Conservation (phyloP, 2,888 invertebrate genomes). For the Cataglyphis livida region DNA sequence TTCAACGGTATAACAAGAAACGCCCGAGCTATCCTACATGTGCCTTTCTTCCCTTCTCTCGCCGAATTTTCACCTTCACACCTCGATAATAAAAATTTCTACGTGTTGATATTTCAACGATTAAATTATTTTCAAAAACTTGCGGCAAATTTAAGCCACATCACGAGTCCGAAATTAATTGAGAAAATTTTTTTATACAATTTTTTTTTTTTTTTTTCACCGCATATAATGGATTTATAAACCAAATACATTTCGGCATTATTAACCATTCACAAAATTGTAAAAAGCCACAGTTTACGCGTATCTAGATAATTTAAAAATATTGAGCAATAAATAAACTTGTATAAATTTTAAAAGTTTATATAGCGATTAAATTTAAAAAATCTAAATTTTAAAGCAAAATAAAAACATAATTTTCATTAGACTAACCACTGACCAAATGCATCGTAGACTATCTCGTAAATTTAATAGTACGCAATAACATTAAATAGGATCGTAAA, state of each 20-base stretch:
- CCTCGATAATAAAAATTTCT: conserved; percentile 12
- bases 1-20: conserved; percentile 73
- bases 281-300: neutral
- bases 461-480: neutral
- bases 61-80: conserved; percentile 67
- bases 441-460: neutral
- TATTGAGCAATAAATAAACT: neutral
- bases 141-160: neutral
- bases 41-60: conserved; percentile 18
- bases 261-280: neutral
- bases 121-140: neutral
- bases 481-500: neutral
- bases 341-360: neutral
- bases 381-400: neutral
- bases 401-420: neutral
- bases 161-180: neutral
- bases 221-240: neutral
- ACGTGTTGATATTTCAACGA: neutral
- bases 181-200: neutral
- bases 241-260: neutral
- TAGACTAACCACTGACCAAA: neutral
- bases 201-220: neutral
- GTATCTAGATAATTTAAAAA: neutral
- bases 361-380: neutral
- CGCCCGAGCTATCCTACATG: conserved; percentile 62